Evolutionary conservation across 2,113 vertebrate species (phyloP), one percentile per base, ranked within the genome.

Genomic region (Abramis brama): DNA sequence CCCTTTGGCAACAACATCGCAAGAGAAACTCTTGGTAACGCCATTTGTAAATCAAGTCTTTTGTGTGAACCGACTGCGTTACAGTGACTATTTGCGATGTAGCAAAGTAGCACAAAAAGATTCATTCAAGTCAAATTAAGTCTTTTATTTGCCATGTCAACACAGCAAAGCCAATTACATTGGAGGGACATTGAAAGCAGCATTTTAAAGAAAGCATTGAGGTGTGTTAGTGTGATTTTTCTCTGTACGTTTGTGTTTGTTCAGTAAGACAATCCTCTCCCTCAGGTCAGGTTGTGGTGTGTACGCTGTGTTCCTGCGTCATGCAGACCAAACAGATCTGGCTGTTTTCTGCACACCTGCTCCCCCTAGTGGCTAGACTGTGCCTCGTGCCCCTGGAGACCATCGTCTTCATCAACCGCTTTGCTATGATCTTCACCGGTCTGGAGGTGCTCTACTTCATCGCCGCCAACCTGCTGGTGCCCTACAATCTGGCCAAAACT

Each of bases 291-390:
- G 93, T 99, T 91, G 98, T 99, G 94, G 97, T 99, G 15, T 99
- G 98, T 83, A 98, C 97, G 0, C 94, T 99, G 30, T 99, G 98
- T 93, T 99, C 98, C 87, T 98, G 97, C 86, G 98, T 99, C 90
- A 99, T 99, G 98, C 98, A 98, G 92, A 99, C 98, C 27, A 99
- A 99, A 89, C 96, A 97, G 94, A 99, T 99, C 87, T 99, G 98
- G 98, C 96, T 99, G 1, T 99, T 99, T 88, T 99, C 98, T 0
- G 98, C 98, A 88, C 98, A 99, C 88, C 96, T 99, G 92, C 97
- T 99, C 91, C 98, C 98, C 91, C 95, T 99, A 84, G 95, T 98
- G 94, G 98, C 98, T 45, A 94, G 97, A 0, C 97, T 99, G 84
- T 99, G 98, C 92, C 95, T 99, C 17, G 97, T 99, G 74, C 98